A percentile compares a stretch with the other conserved stretches of the same genome.
These are phyloP conservation scores for Lophochroa leadbeateri DNA, from an alignment of 2,113 vertebrate genomes.

Conservation along the genomic window DNA sequence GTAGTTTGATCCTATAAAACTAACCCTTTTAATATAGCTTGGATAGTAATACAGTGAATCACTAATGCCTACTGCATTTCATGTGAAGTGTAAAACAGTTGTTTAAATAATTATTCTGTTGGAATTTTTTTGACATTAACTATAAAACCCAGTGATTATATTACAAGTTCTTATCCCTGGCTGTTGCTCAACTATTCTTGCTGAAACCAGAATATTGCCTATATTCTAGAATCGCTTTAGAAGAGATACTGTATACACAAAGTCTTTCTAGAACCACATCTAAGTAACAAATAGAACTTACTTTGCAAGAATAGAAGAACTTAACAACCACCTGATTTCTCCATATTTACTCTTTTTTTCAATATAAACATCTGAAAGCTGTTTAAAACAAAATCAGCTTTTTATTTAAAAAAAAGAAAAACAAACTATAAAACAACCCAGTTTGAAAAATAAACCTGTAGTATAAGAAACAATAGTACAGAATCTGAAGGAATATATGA, in stretches of 20 bases:
- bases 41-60: neutral
- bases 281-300: neutral
- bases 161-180: neutral
- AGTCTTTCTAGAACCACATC: neutral
- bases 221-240: neutral
- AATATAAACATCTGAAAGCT: neutral
- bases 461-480: neutral
- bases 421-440: neutral
- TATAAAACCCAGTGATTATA: neutral
- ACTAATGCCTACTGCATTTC: neutral
- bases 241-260: neutral
- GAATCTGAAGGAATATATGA: neutral
- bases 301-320: neutral
- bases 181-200: neutral
- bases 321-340: neutral
- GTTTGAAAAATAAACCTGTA: neutral
- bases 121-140: neutral
- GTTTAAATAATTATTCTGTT: neutral
- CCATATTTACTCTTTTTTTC: neutral
- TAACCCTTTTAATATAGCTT: neutral
- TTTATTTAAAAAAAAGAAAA: neutral
- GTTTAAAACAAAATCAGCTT: neutral
- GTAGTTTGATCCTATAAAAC: neutral
- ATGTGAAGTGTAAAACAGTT: neutral
- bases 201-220: neutral